Evolutionary conservation across 2,113 vertebrate species (phyloP).

Genomic region (Otus sunia): DNA sequence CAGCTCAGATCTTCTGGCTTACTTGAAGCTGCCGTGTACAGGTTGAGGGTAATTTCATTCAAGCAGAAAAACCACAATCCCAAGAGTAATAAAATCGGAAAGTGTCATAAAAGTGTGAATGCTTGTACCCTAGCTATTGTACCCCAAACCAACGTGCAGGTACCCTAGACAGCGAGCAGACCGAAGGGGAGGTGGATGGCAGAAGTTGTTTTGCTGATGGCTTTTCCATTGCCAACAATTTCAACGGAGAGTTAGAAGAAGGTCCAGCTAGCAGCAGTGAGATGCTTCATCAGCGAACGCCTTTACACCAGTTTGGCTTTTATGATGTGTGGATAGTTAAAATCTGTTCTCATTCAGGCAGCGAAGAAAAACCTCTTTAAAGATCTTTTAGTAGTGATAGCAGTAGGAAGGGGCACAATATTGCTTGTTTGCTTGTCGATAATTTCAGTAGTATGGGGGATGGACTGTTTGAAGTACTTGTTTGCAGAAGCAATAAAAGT

Average conservation of each 20-base stretch:
- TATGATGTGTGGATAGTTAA: background rate
- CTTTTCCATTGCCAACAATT: background rate
- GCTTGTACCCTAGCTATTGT: background rate
- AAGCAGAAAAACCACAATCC: background rate
- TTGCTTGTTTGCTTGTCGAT: background rate
- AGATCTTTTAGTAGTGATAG: background rate
- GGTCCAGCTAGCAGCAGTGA: accelerated
- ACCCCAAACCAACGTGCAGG: accelerated
- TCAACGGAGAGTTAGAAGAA: background rate
- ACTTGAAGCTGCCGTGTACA: background rate
- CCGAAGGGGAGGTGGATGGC: background rate
- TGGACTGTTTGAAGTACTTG: background rate
- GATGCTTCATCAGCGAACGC: background rate
- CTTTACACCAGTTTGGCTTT: background rate
- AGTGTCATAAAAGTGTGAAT: background rate
- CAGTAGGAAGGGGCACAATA: background rate
- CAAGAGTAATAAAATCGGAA: background rate
- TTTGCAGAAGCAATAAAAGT: background rate
- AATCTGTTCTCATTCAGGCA: background rate
- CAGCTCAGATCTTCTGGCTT: background rate
- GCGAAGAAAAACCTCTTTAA: background rate
- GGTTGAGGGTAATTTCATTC: background rate
- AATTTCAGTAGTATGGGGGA: background rate
- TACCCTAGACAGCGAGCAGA: background rate
- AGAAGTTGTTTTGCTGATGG: background rate